Base-by-base conservation (phyloP, 1,140 invertebrate species). In the Campodea augens region DNA sequence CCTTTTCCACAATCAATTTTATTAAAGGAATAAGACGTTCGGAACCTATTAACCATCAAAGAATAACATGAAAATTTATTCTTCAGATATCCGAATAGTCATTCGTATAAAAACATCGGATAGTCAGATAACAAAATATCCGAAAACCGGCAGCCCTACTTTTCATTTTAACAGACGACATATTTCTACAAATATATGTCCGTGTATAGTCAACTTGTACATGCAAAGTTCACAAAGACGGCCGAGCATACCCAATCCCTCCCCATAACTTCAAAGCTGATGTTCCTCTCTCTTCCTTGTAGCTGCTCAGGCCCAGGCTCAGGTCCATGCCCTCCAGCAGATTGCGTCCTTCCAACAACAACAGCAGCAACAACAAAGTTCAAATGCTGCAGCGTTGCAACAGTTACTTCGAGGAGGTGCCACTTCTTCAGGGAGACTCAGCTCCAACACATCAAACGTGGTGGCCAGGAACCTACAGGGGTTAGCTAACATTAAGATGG, bases 231-330 rank as follows among this genome's bases (percentile, higher is more conserved):
- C 38, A 40, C 25, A 23, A 22, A n/a, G 10, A 10, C 25, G 19
- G 20, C 38, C 38, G 20, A 20, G n/a, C 38, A 40, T 22, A 23
- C 38, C 50, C 55, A 20, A 24, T 45, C 21, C 29, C 50, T 23
- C 32, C 45, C 43, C 49, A 44, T 20, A 50, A 46, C 18, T 36
- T 55, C 7, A 29, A 53, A n/a, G n/a, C n/a, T n/a, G n/a, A n/a
- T n/a, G n/a, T n/a, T n/a, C n/a, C n/a, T n/a, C n/a, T n/a, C n/a
- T n/a, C n/a, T n/a, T n/a, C n/a, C n/a, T n/a, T n/a, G n/a, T n/a
- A n/a, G n/a, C n/a, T n/a, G 27, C 27, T 32, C 27, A 32, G 27
- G 27, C 27, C 15, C 27, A 32, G 15, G 27, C 27, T 32, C 27
- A 32, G 15, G 27, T 15, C 27, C 27, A 32, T 7, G 27, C 27